phyloP scores from a whole-genome alignment of 2,888 invertebrate genomes.

The Pocota personata region DNA sequence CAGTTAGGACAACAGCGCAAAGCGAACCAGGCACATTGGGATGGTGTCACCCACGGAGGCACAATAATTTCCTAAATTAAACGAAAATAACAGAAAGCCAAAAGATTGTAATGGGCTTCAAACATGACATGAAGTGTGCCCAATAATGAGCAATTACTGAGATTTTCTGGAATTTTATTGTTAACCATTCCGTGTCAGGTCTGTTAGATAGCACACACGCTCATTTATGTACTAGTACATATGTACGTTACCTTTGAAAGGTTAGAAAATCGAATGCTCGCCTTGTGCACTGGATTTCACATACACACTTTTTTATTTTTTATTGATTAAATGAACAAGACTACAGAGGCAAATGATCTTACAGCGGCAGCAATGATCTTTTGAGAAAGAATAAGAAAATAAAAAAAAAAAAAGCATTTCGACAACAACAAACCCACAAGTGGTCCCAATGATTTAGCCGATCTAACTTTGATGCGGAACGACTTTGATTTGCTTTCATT shows the following conservation, averaged over 20 bases:
- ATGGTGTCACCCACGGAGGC: slow-evolving; percentile 17
- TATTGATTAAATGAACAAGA: neutral
- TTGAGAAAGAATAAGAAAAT: slow-evolving; percentile 22
- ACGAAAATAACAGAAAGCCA: slow-evolving; percentile 37
- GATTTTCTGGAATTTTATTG: slow-evolving; percentile 43
- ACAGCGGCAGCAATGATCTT: slow-evolving; percentile 28
- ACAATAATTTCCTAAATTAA: slow-evolving; percentile 31
- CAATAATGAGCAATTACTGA: slow-evolving; percentile 81
- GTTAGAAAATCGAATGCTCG: neutral
- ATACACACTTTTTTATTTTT: neutral
- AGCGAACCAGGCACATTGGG: neutral
- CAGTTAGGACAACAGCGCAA: neutral
- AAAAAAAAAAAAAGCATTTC: slow-evolving; percentile 12
- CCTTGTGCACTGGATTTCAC: slow-evolving; percentile 18
- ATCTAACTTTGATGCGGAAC: slow-evolving; percentile 55
- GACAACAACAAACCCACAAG: slow-evolving; percentile 41
- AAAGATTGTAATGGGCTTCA: slow-evolving; percentile 43
- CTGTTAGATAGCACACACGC: neutral
- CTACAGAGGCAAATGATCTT: slow-evolving; percentile 18
- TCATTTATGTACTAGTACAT: neutral
- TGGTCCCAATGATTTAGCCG: slow-evolving; percentile 50
- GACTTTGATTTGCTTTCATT: slow-evolving; percentile 68
- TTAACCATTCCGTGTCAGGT: slow-evolving; percentile 13
- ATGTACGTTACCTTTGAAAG: neutral
- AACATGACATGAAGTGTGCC: slow-evolving; percentile 81